Base-by-base conservation (phyloP, 2,888 invertebrate genomes). In the Dryococelus australis region DNA sequence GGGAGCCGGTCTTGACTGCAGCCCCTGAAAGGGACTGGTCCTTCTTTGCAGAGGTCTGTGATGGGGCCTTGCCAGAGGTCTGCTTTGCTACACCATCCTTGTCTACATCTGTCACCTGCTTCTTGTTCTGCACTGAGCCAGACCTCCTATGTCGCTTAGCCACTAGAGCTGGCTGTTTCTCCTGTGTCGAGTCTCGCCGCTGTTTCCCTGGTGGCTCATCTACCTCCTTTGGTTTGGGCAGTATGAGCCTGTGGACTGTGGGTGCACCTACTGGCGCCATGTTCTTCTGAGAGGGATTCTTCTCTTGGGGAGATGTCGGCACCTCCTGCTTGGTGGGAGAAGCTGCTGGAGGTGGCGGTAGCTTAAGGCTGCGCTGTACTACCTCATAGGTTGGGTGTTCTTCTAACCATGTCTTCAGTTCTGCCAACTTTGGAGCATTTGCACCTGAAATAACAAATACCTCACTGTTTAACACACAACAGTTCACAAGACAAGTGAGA, bases 371-470 rank as follows among this genome's bases (percentile, higher is more conserved):
- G 65, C 65, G 92, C 86, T 91, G 91, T 9, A 98, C 95, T 0
- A 98, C 97, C 93, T 98, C 97, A 92, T 95, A 98, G 0, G 97
- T 96, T 4, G 98, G 98, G 93, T 98, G 96, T 90, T 96, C 96
- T 91, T 96, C 95, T 16, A 98, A 93, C 98, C 98, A 98, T 43
- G 95, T 94, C 90, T 96, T 96, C 65, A 98, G 93, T 91, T 96
- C 96, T 35, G 95, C 94, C 65, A 96, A 95, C 13, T 96, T 96
- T 0, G 98, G 98, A 79, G 98, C 98, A 91, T 95, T 96, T n/a
- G 94, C 94, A 16, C 97, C 98, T 88, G 95, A 94, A 89, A 26
- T 26, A 51, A 2, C 2, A 51, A 12, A 51, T 20, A 51, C 51
- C 51, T 51, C 51, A 51, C 51, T 20, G 20, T 51, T 51, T 51